A percentile compares a stretch with the other conserved stretches of the same genome.
Conservation (phyloP, 2,797 vertebrate species). For the Arrhamphus sclerolepis region DNA sequence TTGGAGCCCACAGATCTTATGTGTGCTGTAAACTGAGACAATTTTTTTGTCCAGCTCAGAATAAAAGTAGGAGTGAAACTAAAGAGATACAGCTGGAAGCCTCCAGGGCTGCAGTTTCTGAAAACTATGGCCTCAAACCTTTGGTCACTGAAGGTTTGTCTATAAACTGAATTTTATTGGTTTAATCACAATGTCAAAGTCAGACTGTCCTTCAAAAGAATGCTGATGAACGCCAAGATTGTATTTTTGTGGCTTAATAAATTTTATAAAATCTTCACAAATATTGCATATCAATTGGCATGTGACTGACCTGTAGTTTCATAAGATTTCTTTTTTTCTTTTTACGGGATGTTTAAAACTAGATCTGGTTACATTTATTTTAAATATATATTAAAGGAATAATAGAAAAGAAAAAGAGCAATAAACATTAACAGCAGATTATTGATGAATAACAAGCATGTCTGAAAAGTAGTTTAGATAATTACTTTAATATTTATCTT, state of each 20-base stretch:
- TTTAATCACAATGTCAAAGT: conserved; percentile 35
- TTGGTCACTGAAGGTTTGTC: conserved; percentile 46
- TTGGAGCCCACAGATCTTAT: conserved; percentile 62
- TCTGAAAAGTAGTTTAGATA: no score
- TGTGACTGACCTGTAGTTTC: no score
- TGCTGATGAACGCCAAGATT: conserved; percentile 25
- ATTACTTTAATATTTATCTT: no score
- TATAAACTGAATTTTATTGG: conserved; percentile 54
- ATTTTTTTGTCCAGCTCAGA: conserved; percentile 51
- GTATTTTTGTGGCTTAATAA: conserved; percentile 39
- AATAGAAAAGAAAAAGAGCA: not conserved
- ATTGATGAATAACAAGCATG: not conserved
- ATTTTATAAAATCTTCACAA: conserved; percentile 37
- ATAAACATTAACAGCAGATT: not conserved
- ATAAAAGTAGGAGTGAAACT: conserved; percentile 54
- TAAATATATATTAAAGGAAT: not conserved
- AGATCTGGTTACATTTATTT: not conserved
- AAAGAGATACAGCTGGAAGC: conserved; percentile 56
- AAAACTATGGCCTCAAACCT: conserved; percentile 45
- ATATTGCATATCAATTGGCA: no score
- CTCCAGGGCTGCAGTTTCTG: conserved; percentile 47
- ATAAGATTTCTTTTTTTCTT: no score
- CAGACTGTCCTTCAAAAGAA: conserved; percentile 20
- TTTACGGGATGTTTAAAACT: not conserved
- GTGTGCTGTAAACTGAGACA: conserved; percentile 67